Evolutionary conservation across 2,113 vertebrate species (phyloP).

Genomic region (Rhea pennata): DNA sequence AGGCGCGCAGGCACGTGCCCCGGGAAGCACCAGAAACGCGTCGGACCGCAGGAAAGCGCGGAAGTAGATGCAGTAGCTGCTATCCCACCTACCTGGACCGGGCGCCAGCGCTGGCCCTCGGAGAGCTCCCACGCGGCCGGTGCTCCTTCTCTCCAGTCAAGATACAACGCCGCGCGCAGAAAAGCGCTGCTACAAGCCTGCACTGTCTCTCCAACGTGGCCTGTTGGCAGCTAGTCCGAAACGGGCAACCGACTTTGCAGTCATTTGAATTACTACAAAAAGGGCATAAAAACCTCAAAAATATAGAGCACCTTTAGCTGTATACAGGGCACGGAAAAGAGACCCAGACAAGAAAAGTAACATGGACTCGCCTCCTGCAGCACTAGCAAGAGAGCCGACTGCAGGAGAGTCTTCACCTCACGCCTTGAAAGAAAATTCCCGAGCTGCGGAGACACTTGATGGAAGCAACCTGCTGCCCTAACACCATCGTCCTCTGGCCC

Average conservation of each 20-base stretch:
- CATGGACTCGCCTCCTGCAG: not conserved
- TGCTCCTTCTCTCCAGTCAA: rapidly evolving
- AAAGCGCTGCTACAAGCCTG: not conserved
- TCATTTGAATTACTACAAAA: not conserved
- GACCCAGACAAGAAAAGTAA: not conserved
- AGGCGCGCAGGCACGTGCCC: rapidly evolving
- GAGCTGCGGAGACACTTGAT: not conserved
- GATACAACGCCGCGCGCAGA: rapidly evolving
- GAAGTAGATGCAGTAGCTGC: not conserved
- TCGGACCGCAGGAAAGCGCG: rapidly evolving
- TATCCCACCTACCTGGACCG: not conserved
- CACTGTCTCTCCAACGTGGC: not conserved
- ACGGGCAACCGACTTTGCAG: not conserved
- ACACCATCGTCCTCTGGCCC: not conserved
- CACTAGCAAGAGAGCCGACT: not conserved
- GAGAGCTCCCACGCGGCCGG: not conserved
- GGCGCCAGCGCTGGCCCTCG: not conserved
- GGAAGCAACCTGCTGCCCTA: not conserved
- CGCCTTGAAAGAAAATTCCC: not conserved
- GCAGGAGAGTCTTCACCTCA: not conserved
- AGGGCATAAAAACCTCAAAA: not conserved
- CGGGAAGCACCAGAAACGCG: rapidly evolving
- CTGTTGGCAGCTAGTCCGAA: not conserved
- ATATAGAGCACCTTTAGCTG: not conserved
- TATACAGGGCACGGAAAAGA: rapidly evolving